Evolutionary conservation across 1,140 invertebrate species (phyloP), one percentile per base, ranked within the genome.

Genomic region (Dreissena rostriformis): DNA sequence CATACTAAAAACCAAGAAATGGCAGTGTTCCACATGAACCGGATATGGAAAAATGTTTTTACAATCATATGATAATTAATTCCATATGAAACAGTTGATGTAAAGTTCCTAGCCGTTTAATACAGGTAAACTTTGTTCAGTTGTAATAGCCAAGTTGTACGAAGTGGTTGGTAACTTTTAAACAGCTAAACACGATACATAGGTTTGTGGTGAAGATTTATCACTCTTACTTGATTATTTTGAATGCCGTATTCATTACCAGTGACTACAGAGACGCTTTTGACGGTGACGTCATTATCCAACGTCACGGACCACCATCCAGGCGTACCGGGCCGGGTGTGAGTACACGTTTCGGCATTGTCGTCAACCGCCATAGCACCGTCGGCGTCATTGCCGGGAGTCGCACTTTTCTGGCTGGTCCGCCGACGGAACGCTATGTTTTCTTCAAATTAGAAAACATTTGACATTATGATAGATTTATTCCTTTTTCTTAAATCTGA

Each of bases 241-340:
- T n/a, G n/a, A n/a, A n/a, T n/a, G n/a, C n/a, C n/a, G n/a, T n/a
- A n/a, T n/a, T n/a, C n/a, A n/a, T 65, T 65, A 84, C 82, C 57
- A 14, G 65, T 61, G 11, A 68, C 28, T 1, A 84, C 24, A 8
- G 51, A 22, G 15, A 84, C 17, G 28, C 49, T 70, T 49, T 51
- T 72, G 10, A 84, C 53, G n/a, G 7, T 24, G 24, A 29, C 70
- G 0, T 72, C 75, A 39, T 72, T 39, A 19, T 72, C 73, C n/a
- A 84, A 55, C 52, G 51, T 57, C 6, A 84, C 67, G 11, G n/a
- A 19, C 82, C 82, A 84, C 82, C 82, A 84, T 14, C 82, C 82
- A 22, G 82, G 82, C 14, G 77, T 26, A 6, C 29, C 49, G 14
- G 53, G 1, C 63, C 61, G 26, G 7, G 82, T 70, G 8, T 55